Percentiles rank a stretch among this genome's conserved stretches.
phyloP scores from a whole-genome alignment of 2,113 vertebrate species.

The Turnix velox region DNA sequence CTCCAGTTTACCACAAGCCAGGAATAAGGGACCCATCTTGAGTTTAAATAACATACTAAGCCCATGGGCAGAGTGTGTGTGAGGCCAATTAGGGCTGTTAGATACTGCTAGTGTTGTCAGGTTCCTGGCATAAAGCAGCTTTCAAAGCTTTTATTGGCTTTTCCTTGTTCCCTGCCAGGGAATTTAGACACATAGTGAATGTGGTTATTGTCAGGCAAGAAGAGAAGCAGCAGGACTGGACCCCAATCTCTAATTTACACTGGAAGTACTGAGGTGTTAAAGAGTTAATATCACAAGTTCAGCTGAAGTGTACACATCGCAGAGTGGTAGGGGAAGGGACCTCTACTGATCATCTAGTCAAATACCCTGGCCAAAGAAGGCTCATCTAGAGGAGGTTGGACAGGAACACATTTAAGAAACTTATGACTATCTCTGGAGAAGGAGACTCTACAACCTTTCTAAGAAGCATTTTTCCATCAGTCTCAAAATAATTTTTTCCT shows the following conservation, averaged over 20 bases:
- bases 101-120: neutral
- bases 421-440: neutral
- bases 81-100: neutral
- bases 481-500: neutral
- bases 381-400: neutral
- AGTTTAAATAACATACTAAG: neutral
- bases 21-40: neutral
- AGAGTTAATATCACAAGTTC: neutral
- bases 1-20: neutral
- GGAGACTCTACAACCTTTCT: neutral
- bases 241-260: neutral
- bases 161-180: neutral
- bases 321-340: neutral
- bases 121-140: neutral
- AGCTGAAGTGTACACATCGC: neutral
- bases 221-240: neutral
- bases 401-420: neutral
- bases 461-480: neutral
- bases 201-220: neutral
- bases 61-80: neutral
- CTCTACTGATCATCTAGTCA: neutral
- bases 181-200: neutral
- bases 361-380: neutral
- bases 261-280: neutral
- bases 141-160: neutral